Base-by-base conservation (phyloP, 53 echinoderm and acorn worm species). In the Paracentrotus lividus region DNA sequence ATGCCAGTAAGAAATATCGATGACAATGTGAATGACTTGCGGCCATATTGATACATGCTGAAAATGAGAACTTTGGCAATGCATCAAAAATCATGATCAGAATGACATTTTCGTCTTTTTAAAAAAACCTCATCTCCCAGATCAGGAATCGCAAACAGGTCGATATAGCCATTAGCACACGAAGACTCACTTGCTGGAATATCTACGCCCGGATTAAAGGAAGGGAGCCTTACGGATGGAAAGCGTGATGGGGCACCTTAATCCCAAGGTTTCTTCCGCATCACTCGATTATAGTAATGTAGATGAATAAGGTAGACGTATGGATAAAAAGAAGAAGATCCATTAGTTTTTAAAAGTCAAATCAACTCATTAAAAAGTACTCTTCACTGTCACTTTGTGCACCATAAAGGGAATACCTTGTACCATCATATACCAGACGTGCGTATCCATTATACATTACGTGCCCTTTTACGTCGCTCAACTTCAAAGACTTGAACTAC, bases 81-180 rank as follows among this genome's bases (percentile, higher is more conserved):
- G 34, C 86, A 31, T 53, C 55, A 34, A 21, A 86, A 55, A 56
- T 56, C 86, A 52, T 86, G 86, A 56, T 56, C 57, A 23, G 57
- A 56, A 86, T 86, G 86, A 53, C 56, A 53, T 55, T 86, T 85
- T 24, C 56, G 55, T 32, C 38, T 47, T 8, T 86, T 34, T 57
- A 33, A 6, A 33, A 33, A 86, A 18, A 7, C n/a, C n/a, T n/a
- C n/a, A 14, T 86, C 56, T 33, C 56, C 52, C 56, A 86, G 86
- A 86, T 86, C 56, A 56, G 33, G 23, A 86, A 53, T 56, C 54
- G 34, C 86, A 86, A 86, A 86, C 86, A 86, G 86, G 86, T 86
- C 86, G 86, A 86, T 86, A 86, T 36, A 55, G 56, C 86, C 86
- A 86, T 86, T 86, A 86, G 86, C 86, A 86, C 24, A 56, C 86